Base-by-base conservation (phyloP, 1,140 invertebrate genomes). In the Drosophila nannoptera region DNA sequence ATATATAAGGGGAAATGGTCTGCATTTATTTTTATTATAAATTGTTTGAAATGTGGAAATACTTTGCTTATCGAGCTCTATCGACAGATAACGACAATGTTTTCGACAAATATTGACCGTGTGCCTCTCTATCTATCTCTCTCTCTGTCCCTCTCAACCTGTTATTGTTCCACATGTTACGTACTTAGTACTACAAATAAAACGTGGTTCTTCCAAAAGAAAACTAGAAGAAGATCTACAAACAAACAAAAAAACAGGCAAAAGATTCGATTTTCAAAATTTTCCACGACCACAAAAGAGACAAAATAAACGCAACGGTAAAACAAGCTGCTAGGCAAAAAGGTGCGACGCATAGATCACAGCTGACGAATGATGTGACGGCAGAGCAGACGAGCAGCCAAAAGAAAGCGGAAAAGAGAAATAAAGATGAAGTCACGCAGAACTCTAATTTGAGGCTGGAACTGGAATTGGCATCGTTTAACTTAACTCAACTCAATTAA, bases 181-280 rank as follows among this genome's bases (percentile, higher is more conserved):
- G 22, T 77, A 73, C 61, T 49, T 56, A 43, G 46, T 69, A 60
- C 50, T 69, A 73, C 77, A 77, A 81, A 81, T 81, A 81, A 76
- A 81, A 77, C 52, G 56, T 70, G 61, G 71, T 66, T 58, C n/a
- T 33, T 7, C 6, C 11, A 43, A 43, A 48, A 32, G 7, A 8
- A 46, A 46, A 11, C 22, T 22, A 22, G 22, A 22, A 22, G 3
- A 22, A 22, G 3, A 22, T 22, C 22, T 1, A 22, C 22, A 22
- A 22, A 22, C 22, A 22, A 22, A 45, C 43, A 56, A 45, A 36
- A 42, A 29, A 32, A 8, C 33, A 14, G 22, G 12, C 12, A 32
- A 40, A 12, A 6, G 48, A 58, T 35, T 50, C 35, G 45, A 62
- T 31, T 48, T 40, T 16, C 1, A 46, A 68, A 69, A 69, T 69